Conservation (phyloP, 2,113 vertebrate genomes). For the Podarcis raffonei region DNA sequence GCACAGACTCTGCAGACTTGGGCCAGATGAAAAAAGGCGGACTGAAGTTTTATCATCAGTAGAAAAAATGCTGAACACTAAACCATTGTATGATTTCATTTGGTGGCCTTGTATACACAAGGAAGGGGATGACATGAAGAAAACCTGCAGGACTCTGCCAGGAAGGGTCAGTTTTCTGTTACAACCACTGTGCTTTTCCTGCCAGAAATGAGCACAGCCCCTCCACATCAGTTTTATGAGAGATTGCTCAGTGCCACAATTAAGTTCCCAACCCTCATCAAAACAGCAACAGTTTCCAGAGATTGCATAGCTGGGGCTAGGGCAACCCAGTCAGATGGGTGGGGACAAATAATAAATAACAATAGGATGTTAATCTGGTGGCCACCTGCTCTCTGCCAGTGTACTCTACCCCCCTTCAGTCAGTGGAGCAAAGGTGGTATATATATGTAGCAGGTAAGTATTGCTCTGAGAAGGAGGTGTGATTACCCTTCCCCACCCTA, state of each 20-base stretch:
- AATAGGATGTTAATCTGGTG: too few relatives aligned
- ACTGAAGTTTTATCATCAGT: background rate
- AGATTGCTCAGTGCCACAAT: background rate
- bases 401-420: background rate
- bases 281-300: too few relatives aligned
- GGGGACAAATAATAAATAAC: too few relatives aligned
- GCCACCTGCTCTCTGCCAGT: background rate
- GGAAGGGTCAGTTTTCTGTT: too few relatives aligned
- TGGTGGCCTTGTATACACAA: background rate
- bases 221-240: background rate
- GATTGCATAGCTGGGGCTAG: too few relatives aligned
- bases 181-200: too few relatives aligned
- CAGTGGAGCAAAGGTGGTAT: background rate
- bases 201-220: too few relatives aligned
- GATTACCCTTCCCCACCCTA: background rate
- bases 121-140: too few relatives aligned
- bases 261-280: background rate
- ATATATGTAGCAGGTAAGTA: background rate
- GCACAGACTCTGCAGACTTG: background rate
- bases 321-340: too few relatives aligned
- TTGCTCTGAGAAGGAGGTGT: background rate
- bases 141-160: too few relatives aligned
- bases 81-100: background rate
- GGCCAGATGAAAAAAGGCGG: background rate
- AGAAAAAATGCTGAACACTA: background rate